phyloP scores from a whole-genome alignment of 1,140 invertebrate species.

The Gyrodactylus bullatarudis region DNA sequence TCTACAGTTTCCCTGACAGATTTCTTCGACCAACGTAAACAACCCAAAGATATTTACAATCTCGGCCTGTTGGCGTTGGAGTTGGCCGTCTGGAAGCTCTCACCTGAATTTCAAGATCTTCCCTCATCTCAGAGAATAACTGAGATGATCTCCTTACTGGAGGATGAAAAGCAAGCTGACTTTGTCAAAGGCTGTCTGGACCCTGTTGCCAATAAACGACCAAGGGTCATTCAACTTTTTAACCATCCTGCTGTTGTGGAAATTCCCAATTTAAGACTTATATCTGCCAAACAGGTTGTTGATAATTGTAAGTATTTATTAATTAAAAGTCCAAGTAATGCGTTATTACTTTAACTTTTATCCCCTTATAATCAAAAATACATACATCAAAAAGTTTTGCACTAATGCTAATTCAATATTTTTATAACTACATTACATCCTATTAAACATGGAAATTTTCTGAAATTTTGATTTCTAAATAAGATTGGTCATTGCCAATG shows the following conservation, averaged over 20 bases:
- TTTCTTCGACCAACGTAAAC: not conserved
- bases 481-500: too few relatives aligned
- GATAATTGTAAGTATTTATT: constrained; percentile 3
- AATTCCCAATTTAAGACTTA: not conserved
- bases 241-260: not conserved
- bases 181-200: constrained; percentile 1
- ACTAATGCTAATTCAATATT: too few relatives aligned
- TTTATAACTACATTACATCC: too few relatives aligned
- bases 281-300: constrained; percentile 1
- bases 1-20: not conserved
- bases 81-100: constrained; percentile 1
- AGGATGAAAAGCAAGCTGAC: not conserved
- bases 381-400: too few relatives aligned
- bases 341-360: not conserved
- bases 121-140: not conserved
- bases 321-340: too few relatives aligned
- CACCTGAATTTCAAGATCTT: not conserved
- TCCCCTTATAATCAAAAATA: too few relatives aligned
- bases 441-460: too few relatives aligned
- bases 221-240: not conserved
- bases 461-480: too few relatives aligned
- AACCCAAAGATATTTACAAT: not conserved
- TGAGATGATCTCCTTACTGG: not conserved
- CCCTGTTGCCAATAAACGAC: not conserved
- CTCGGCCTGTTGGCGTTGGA: constrained; percentile 1